phyloP scores from a whole-genome alignment of 1,140 invertebrate species.

The Nebria ingens region DNA sequence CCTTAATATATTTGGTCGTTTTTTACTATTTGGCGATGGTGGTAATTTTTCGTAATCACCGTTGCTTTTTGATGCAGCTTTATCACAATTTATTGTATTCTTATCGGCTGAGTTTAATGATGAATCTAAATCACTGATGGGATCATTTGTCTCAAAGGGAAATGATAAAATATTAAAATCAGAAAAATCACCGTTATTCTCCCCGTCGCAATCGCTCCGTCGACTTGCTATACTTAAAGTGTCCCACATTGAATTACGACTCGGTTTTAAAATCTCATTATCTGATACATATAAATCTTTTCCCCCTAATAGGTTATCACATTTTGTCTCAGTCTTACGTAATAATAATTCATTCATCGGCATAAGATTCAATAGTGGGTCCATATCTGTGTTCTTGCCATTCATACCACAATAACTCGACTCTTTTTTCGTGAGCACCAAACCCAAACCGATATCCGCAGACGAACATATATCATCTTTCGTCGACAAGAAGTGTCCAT shows the following conservation, averaged over 20 bases:
- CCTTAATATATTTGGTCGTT: neutral
- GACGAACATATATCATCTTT: neutral
- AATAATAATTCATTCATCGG: constrained; percentile 5
- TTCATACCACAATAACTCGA: neutral
- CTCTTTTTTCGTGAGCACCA: neutral
- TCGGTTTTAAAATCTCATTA: neutral
- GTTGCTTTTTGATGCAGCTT: neutral
- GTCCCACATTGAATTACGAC: neutral
- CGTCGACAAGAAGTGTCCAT: neutral
- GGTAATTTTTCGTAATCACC: neutral
- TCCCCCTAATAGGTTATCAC: neutral
- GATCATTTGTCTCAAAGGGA: neutral
- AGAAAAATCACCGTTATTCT: neutral
- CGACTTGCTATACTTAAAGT: neutral
- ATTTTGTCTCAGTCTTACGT: constrained; percentile 8
- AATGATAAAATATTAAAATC: neutral
- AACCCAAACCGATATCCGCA: neutral
- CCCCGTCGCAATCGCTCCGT: neutral
- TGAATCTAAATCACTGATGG: neutral
- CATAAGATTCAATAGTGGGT: neutral
- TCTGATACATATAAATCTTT: constrained; percentile 1
- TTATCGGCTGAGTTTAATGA: neutral
- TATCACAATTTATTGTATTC: neutral
- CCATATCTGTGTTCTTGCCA: neutral
- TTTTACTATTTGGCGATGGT: neutral